Base-by-base conservation (phyloP, 1,140 invertebrate genomes). In the Drosophila athabasca region DNA sequence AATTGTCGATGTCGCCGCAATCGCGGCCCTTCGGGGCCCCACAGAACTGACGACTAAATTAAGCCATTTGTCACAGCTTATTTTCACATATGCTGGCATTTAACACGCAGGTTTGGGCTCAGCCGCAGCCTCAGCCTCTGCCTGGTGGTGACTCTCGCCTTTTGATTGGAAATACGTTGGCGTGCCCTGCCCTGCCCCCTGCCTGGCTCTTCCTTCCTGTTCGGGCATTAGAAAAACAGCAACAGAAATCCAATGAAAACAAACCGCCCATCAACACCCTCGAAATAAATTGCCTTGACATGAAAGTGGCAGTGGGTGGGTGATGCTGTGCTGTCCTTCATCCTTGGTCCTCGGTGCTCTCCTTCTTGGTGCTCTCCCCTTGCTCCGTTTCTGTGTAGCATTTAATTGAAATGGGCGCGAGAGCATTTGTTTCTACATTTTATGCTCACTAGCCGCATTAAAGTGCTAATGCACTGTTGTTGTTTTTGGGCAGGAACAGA, bases 11-110 rank as follows among this genome's bases (percentile, higher is more conserved):
- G 35, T 39, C 35, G 35, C 35, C 35, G 35, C 35, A 39, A 39
- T 13, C 51, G 66, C 60, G 31, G 22, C 59, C 59, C 62, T 31
- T 62, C 49, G 11, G 15, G 15, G 17, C 17, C 22, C 52, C 50
- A 29, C 24, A 31, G 62, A 11, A 64, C 50, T 88, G 89, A 91
- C 89, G 90, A 90, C 75, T 90, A 90, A 91, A 91, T 91, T 91
- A 90, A 91, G 78, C 82, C 90, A 91, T 91, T 91, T 91, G 90
- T 91, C 90, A 90, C 80, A 83, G 90, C 90, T 91, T 91, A 91
- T 90, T 87, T 87, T 91, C 90, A 72, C 90, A 91, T 91, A 91
- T 91, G 90, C 79, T 91, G 81, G 74, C 81, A 90, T 90, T 90
- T 90, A 82, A 62, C 83, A 87, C 83, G 82, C 83, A 88, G 83